These are phyloP conservation scores for Porites australiensis DNA, from an alignment of 64 coral and sea anemone species.

Conservation along the genomic window DNA sequence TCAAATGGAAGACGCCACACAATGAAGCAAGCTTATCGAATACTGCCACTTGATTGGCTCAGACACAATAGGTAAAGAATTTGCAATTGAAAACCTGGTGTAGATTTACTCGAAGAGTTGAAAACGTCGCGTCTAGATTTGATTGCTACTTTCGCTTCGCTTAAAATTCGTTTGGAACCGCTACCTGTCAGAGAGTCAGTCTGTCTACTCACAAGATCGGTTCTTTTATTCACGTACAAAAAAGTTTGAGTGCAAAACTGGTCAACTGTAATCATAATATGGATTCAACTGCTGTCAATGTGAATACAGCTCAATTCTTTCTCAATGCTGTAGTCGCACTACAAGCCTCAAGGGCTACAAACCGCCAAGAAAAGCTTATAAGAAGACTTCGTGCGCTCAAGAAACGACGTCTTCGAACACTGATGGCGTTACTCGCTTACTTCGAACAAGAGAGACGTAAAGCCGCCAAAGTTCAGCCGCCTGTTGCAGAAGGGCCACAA, in stretches of 20 bases:
- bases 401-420: slow-evolving; percentile 41
- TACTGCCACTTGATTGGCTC: slow-evolving; percentile 20
- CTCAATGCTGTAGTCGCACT: not conserved
- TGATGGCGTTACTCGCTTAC: slow-evolving; percentile 29
- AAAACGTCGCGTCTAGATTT: not conserved
- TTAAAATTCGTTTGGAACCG: not conserved
- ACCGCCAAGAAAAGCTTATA: not conserved
- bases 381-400: slow-evolving; percentile 18
- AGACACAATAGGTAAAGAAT: slow-evolving; percentile 10
- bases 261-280: not conserved
- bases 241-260: not conserved
- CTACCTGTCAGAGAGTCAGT: not conserved
- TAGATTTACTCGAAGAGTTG: not conserved
- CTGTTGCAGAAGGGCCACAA: slow-evolving; percentile 8
- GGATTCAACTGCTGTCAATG: not conserved
- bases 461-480: not conserved
- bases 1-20: not conserved
- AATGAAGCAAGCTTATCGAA: not conserved
- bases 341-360: not conserved
- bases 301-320: not conserved
- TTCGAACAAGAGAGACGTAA: not conserved
- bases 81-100: slow-evolving; percentile 48
- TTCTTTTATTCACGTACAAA: not conserved
- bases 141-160: not conserved
- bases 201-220: not conserved